Evolutionary conservation across 1,140 invertebrate species (phyloP), one percentile per base, ranked within the genome.

Genomic region (Zelostemma sp.): DNA sequence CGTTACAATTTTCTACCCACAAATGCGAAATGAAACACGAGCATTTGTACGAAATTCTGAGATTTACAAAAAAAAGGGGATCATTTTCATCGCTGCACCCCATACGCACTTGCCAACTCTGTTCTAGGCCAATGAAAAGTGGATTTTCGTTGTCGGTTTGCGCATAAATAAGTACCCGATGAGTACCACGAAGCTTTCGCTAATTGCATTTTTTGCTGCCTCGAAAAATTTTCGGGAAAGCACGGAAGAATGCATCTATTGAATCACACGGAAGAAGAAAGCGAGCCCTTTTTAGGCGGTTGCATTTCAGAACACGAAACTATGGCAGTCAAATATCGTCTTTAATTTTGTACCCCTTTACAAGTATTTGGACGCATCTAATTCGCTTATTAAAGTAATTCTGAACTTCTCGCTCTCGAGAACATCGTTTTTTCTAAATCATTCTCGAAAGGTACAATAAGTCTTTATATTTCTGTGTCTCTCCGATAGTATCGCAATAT

Each of bases 401-500:
- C 14, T 15, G 14, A 14, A 15, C 15, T 41, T 15, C 14, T 41
- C 15, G 15, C 15, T 12, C 3, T 15, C 14, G 15, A 41, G 40
- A 41, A 41, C 15, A 59, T n/a, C 25, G 4, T 57, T 49, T 40
- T 54, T 60, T 54, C 45, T 19, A 25, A 25, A 25, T 25, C 8
- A 4, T 25, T 25, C 53, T 41, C 53, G 25, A 14, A 48, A 62
- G 65, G 57, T 67, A 64, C 5, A 72, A 56, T 63, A 72, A 72
- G 69, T 72, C 69, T 72, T 72, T 63, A 57, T 67, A 51, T 53
- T 72, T 72, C 69, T 72, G 66, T 68, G 56, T 64, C 69, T 72
- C 69, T 72, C 69, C 69, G 21, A 72, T 72, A 48, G 25, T 48
- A 25, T 25, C 25, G 67, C 67, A 48, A 28, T 48, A 25, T 25